A percentile compares a stretch with the other conserved stretches of the same genome.
phyloP scores from a whole-genome alignment of 2,888 invertebrate species.

The Stenichneumon culpator region DNA sequence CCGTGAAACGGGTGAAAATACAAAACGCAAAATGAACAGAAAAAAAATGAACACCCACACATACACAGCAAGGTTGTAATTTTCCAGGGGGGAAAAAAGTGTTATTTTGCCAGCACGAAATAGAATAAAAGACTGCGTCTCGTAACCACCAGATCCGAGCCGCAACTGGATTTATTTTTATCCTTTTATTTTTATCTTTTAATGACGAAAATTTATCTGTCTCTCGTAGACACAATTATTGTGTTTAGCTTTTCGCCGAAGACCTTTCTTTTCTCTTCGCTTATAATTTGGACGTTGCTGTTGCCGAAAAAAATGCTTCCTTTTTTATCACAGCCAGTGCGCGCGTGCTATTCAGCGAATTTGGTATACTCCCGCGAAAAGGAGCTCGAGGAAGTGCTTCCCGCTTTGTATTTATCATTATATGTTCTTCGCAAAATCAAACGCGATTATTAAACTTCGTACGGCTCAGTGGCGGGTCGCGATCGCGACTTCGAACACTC shows the following conservation, averaged over 20 bases:
- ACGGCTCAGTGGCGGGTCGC: constrained; percentile 71
- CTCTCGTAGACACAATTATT: background rate
- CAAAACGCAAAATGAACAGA: constrained; percentile 17
- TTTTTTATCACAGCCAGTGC: constrained; percentile 64
- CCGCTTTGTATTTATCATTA: constrained; percentile 6
- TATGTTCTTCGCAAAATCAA: constrained; percentile 1
- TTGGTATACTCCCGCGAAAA: constrained; percentile 15
- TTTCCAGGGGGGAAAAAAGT: constrained; percentile 63
- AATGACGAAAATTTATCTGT: background rate
- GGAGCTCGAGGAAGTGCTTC: constrained; percentile 7
- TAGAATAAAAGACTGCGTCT: constrained; percentile 62
- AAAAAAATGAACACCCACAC: constrained; percentile 16
- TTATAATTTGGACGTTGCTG: constrained; percentile 4
- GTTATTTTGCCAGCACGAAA: constrained; percentile 64
- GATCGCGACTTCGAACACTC: constrained; percentile 69
- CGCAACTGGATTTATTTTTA: constrained; percentile 40
- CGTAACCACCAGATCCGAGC: constrained; percentile 47
- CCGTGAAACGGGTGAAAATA: constrained; percentile 63
- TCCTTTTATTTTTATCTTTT: constrained; percentile 46
- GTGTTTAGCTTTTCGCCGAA: background rate
- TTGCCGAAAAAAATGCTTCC: constrained; percentile 20
- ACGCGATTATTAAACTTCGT: constrained; percentile 72
- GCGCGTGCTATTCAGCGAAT: constrained; percentile 58
- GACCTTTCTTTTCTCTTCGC: background rate
- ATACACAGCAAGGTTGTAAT: constrained; percentile 74